These are phyloP conservation scores for Cephus sareptanus DNA, from an alignment of 2,888 invertebrate genomes.

Conservation along the genomic window DNA sequence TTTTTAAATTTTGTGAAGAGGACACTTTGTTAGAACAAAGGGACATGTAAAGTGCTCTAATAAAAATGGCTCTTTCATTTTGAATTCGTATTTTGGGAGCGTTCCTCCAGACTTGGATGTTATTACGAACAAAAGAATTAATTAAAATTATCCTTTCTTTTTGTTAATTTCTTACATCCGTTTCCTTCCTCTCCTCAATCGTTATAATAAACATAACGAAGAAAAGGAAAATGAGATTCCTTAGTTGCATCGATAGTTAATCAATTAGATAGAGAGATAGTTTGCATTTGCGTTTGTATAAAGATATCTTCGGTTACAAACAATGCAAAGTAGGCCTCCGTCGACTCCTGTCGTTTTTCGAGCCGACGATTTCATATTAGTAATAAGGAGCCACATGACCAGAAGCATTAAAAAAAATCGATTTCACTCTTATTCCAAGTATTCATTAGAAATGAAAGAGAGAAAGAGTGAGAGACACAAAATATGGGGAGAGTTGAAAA, in stretches of 20 bases:
- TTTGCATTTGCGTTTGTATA: background rate
- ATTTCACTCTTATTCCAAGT: background rate
- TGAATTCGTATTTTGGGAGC: too few relatives aligned
- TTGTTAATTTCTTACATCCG: background rate
- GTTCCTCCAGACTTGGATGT: background rate
- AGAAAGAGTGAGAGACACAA: background rate
- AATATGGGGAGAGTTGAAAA: background rate
- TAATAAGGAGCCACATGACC: background rate
- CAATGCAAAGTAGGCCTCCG: background rate
- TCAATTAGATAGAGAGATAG: slow-evolving; percentile 35
- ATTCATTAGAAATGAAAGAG: background rate
- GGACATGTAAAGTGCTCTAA: background rate
- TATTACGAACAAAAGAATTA: slow-evolving; percentile 28
- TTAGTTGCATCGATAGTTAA: slow-evolving; percentile 33
- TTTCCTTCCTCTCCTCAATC: slow-evolving; percentile 9
- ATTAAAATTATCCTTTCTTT: slow-evolving; percentile 21
- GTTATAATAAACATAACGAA: slow-evolving; percentile 27
- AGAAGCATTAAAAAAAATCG: background rate
- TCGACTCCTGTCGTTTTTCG: background rate
- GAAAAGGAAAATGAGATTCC: slow-evolving; percentile 20
- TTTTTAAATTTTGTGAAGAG: background rate
- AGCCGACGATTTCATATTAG: background rate
- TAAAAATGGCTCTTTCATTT: background rate
- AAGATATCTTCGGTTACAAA: background rate
- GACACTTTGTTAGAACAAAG: background rate